Base-by-base conservation (phyloP, 2,113 vertebrate genomes). In the Cebidichthys violaceus region DNA sequence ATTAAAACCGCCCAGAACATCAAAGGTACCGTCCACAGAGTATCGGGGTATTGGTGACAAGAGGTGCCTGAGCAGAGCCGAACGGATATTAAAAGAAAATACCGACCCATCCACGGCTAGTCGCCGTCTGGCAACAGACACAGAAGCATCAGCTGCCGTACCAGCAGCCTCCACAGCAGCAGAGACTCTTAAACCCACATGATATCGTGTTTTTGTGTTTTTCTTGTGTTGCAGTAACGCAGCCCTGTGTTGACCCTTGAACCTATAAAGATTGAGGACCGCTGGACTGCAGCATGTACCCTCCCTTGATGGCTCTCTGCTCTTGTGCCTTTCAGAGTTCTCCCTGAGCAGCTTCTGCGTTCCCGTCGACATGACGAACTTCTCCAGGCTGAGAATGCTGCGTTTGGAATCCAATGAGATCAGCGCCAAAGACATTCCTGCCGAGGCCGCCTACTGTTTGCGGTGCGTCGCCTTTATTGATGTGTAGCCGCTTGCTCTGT, bases 341-440 rank as follows among this genome's bases (percentile, higher is more conserved):
- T 96, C 96, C 0, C 3, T 98, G 85, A 94, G 92, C 90, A 99
- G 98, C 91, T 99, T 99, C 94, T 99, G 98, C 82, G 94, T 94
- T 18, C 91, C 95, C 11, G 91, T 96, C 54, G 96, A 97, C 69
- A 95, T 95, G 20, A 62, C 75, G 6, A 96, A 95, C 86, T 99
- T 96, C 82, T 99, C 98, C 81, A 96, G 86, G 83, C 94, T 99
- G 81, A 97, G 92, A 80, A 96, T 99, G 73, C 90, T 99, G 84
- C 96, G 97, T 3, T 88, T 99, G 94, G 98, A 99, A 81, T 97
- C 96, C 75, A 99, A 99, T 72, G 91, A 92, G 24, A 93, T 99
- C 52, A 96, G 91, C 1, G 94, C 95, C 35, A 92, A 85, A 72
- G 96, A 94, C 71, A 93, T 99, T 85, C 97, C 97, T 0, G 90